phyloP scores from a whole-genome alignment of 2,888 invertebrate genomes.

The Drosophila lutescens region DNA sequence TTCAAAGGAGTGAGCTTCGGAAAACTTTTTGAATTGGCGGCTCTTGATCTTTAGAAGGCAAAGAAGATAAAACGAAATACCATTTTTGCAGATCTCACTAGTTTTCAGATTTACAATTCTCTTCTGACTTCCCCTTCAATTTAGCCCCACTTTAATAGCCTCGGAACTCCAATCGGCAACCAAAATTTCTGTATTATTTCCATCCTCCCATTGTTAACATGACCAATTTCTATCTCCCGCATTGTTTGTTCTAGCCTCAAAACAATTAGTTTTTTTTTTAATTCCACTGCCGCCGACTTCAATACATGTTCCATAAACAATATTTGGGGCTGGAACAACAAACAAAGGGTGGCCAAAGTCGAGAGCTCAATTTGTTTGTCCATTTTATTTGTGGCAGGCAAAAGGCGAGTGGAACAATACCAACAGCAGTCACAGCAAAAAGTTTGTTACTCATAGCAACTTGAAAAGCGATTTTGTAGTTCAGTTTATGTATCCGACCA shows the following conservation, averaged over 20 bases:
- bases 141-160: background rate
- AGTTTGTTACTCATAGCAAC: slow-evolving; percentile 38
- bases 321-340: slow-evolving; percentile 37
- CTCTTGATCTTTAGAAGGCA: slow-evolving; percentile 48
- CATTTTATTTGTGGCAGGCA: slow-evolving; percentile 52
- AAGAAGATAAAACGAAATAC: slow-evolving; percentile 1
- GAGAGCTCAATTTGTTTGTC: slow-evolving; percentile 58
- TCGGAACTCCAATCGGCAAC: slow-evolving; percentile 1
- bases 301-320: slow-evolving; percentile 55
- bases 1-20: slow-evolving; percentile 9
- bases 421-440: slow-evolving; percentile 16
- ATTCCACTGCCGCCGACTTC: slow-evolving; percentile 23
- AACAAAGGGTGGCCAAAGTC: slow-evolving; percentile 31
- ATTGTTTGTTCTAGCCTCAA: slow-evolving; percentile 7
- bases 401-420: slow-evolving; percentile 8
- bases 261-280: slow-evolving; percentile 53
- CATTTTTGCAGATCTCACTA: slow-evolving; percentile 5
- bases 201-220: slow-evolving; percentile 15
- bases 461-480: slow-evolving; percentile 65
- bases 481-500: slow-evolving; percentile 60
- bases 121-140: slow-evolving; percentile 3
- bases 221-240: slow-evolving; percentile 33
- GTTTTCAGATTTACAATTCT: too few relatives aligned
- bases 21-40: slow-evolving; percentile 69
- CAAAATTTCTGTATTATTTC: slow-evolving; percentile 7